Evolutionary conservation across 2,888 invertebrate species (phyloP).

Genomic region (Globia sparganii): DNA sequence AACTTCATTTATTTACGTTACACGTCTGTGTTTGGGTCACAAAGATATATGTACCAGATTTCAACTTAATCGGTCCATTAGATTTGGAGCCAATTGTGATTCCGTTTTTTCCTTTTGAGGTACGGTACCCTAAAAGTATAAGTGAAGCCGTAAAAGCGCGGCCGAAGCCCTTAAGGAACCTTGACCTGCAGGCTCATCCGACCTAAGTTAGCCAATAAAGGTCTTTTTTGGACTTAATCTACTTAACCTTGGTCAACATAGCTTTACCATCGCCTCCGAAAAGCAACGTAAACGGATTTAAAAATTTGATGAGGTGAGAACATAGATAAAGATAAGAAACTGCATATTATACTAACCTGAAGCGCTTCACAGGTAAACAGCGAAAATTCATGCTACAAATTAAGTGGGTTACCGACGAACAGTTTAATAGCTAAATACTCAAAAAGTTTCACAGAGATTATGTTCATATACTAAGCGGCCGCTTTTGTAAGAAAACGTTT

Average conservation of each 20-base stretch:
- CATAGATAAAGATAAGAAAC: conserved; percentile 28
- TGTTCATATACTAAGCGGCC: conserved; percentile 37
- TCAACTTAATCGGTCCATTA: too few relatives aligned
- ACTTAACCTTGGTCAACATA: conserved; percentile 9
- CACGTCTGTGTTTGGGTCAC: too few relatives aligned
- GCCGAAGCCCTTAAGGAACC: conserved; percentile 25
- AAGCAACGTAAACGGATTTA: conserved; percentile 24
- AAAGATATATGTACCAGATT: too few relatives aligned
- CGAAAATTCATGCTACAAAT: conserved; percentile 34
- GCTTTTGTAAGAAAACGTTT: conserved; percentile 52
- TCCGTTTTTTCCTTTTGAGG: too few relatives aligned
- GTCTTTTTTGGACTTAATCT: conserved; percentile 9
- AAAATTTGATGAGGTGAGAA: conserved; percentile 22
- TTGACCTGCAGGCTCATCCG: conserved; percentile 40
- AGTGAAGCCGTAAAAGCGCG: conserved; percentile 27
- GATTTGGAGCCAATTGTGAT: too few relatives aligned
- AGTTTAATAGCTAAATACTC: conserved; percentile 38
- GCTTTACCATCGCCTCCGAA: neutral
- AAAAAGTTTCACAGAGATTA: conserved; percentile 45
- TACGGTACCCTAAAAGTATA: neutral
- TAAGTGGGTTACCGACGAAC: conserved; percentile 31
- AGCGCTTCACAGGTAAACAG: conserved; percentile 29
- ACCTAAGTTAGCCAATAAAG: conserved; percentile 22
- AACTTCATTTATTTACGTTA: too few relatives aligned
- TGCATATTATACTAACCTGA: conserved; percentile 29